Evolutionary conservation across 2,888 invertebrate species (phyloP), one percentile per base, ranked within the genome.

Genomic region (Acleris literana): DNA sequence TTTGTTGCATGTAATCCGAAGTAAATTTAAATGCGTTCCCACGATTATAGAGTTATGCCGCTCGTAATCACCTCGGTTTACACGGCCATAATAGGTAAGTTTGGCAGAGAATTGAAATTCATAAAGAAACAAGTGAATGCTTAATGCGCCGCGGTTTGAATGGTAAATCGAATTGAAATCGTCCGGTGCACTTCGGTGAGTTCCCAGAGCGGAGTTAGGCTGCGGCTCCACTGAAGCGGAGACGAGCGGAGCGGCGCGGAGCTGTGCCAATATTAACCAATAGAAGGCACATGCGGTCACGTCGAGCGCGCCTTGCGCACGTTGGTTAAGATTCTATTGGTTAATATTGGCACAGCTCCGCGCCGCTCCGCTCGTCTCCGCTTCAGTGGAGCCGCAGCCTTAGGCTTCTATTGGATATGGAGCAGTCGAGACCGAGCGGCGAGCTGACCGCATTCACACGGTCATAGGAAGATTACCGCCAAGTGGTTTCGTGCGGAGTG

Each of bases 381-480:
- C n/a, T n/a, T n/a, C n/a, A n/a, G n/a, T n/a, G n/a, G n/a, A n/a
- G n/a, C n/a, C n/a, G n/a, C n/a, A n/a, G n/a, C n/a, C n/a, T n/a
- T n/a, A n/a, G n/a, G 73, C 74, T 76, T 75, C 76, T 80, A 83
- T 86, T 87, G 85, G 85, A 88, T 86, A 85, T 86, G 84, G 84
- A 85, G 79, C 82, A 76, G 75, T 77, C 70, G 81, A 71, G 74
- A 75, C 67, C 53, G 39, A 70, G 74, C 76, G 70, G 74, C 72
- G 71, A 78, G 53, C 82, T 86, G 91, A 86, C 90, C 90, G 90
- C 89, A 78, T 92, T 92, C 91, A 87, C 91, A 92, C 91, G 91
- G 76, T 85, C 71, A 71, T 77, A 73, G 77, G 84, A 74, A 85
- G 85, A 85, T 88, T 87, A 86, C 85, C 76, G 83, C 82, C 83